Percentiles rank a stretch among this genome's conserved stretches.
phyloP scores from a whole-genome alignment of 2,797 vertebrate species.

The Ctenopoma kingsleyae region DNA sequence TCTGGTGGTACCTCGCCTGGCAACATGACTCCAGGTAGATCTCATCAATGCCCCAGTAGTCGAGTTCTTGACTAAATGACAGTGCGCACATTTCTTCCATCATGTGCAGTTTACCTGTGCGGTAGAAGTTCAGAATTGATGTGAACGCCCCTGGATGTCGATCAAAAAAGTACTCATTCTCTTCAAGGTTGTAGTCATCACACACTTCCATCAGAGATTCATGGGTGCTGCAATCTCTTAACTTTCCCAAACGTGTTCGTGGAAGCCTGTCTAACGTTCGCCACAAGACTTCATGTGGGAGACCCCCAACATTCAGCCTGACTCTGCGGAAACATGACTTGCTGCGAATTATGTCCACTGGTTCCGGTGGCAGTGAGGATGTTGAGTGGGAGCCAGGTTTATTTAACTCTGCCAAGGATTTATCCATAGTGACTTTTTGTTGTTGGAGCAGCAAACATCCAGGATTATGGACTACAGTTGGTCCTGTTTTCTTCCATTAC shows the following conservation, averaged over 20 bases:
- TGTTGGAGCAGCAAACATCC: conserved; percentile 65
- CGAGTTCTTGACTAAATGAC: conserved; percentile 98
- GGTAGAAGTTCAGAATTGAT: conserved; percentile 99
- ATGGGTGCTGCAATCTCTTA: conserved; percentile 95
- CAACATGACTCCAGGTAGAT: conserved; percentile 99
- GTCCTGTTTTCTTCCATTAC: conserved; percentile 88
- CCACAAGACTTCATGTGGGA: conserved; percentile 98
- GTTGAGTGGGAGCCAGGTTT: conserved; percentile 94
- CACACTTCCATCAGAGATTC: conserved; percentile 96
- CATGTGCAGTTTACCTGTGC: conserved; percentile 98
- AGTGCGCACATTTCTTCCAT: conserved; percentile 99
- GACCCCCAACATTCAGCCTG: conserved; percentile 95
- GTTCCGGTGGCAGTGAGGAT: conserved; percentile 94
- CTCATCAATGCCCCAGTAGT: conserved; percentile 99
- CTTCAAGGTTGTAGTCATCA: conserved; percentile 97
- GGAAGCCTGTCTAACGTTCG: conserved; percentile 96
- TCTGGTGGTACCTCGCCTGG: conserved; percentile 99
- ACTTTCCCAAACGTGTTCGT: conserved; percentile 94
- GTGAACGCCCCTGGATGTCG: conserved; percentile 97
- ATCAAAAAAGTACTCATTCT: conserved; percentile 99
- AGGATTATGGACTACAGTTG: conserved; percentile 75
- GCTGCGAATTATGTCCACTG: conserved; percentile 94
- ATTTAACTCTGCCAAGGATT: conserved; percentile 92
- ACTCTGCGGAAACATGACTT: conserved; percentile 96
- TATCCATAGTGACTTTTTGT: conserved; percentile 81